phyloP scores from a whole-genome alignment of 2,888 invertebrate genomes.

The Eretmocerus hayati region DNA sequence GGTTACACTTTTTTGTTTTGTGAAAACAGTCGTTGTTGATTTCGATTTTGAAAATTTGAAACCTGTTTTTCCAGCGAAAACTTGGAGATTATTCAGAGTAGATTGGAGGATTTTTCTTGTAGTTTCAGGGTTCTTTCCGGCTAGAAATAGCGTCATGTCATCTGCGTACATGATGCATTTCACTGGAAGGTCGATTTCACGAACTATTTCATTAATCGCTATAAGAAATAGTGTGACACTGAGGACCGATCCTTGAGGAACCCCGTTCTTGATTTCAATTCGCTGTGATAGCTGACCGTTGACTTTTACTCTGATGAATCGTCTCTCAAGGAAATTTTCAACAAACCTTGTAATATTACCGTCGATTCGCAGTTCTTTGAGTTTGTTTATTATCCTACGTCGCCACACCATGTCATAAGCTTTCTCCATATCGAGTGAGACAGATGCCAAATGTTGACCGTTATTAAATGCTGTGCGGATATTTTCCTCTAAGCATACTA shows the following conservation, averaged over 20 bases:
- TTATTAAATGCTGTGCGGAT: constrained; percentile 14
- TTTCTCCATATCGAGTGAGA: not conserved
- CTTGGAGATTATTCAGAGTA: not conserved
- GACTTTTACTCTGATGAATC: not conserved
- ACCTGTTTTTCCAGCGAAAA: not conserved
- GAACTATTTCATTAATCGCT: constrained; percentile 3
- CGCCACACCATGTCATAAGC: not conserved
- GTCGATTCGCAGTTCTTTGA: not conserved
- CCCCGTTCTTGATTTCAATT: not conserved
- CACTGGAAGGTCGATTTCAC: not conserved
- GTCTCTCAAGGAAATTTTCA: not conserved
- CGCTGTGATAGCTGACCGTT: not conserved
- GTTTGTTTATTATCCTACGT: not conserved
- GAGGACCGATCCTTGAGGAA: not conserved
- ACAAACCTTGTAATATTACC: constrained; percentile 1
- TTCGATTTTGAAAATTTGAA: constrained; percentile 3
- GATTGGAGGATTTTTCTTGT: not conserved
- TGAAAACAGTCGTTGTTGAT: constrained; percentile 1
- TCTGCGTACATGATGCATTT: not conserved
- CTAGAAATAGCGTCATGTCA: constrained; percentile 1
- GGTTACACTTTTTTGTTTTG: not conserved
- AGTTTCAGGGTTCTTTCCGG: not conserved
- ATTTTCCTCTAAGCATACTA: constrained; percentile 10
- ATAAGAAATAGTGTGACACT: constrained; percentile 1
- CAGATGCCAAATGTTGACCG: not conserved